Percentiles rank a stretch among this genome's conserved stretches.
phyloP scores from a whole-genome alignment of 1,140 invertebrate genomes.

The Leptinotarsa defecta region DNA sequence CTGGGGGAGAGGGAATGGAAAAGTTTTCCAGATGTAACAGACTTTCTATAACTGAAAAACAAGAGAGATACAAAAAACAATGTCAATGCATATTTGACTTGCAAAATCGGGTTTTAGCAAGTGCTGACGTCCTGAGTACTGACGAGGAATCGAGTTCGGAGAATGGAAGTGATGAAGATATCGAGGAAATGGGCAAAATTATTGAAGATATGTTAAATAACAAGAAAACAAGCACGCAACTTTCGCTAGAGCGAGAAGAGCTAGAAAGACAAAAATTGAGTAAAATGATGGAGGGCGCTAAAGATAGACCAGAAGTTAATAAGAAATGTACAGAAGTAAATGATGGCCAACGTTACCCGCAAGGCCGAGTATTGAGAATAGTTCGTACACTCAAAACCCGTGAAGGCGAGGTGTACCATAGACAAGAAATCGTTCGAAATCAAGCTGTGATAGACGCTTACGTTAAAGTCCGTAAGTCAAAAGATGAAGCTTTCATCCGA shows the following conservation, averaged over 20 bases:
- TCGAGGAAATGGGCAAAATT: conserved; percentile 99
- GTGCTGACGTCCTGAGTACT: conserved; percentile 85
- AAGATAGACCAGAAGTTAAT: conserved; percentile 71
- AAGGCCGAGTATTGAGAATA: conserved; percentile 85
- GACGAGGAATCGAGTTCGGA: conserved; percentile 85
- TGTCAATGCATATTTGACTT: conserved; percentile 98
- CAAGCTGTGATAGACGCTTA: conserved; percentile 96
- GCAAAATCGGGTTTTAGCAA: conserved; percentile 93
- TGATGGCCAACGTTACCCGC: conserved; percentile 56
- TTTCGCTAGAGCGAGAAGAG: conserved; percentile 84
- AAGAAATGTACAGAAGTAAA: conserved; percentile 69
- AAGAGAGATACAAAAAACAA: conserved; percentile 98
- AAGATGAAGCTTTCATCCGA: conserved; percentile 91
- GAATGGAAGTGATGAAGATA: conserved; percentile 81
- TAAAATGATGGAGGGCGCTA: conserved; percentile 83
- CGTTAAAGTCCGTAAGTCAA: conserved; percentile 91
- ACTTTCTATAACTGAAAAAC: conserved; percentile 98
- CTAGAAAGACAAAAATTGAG: conserved; percentile 91
- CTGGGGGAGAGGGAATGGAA: conserved; percentile 96
- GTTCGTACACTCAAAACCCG: conserved; percentile 89
- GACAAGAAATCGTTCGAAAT: conserved; percentile 91
- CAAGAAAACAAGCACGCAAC: conserved; percentile 90
- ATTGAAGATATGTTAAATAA: conserved; percentile 98
- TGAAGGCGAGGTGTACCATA: conserved; percentile 89
- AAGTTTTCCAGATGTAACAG: conserved; percentile 98